Conservation (phyloP, 2,113 vertebrate species). For the Urocolius indicus region DNA sequence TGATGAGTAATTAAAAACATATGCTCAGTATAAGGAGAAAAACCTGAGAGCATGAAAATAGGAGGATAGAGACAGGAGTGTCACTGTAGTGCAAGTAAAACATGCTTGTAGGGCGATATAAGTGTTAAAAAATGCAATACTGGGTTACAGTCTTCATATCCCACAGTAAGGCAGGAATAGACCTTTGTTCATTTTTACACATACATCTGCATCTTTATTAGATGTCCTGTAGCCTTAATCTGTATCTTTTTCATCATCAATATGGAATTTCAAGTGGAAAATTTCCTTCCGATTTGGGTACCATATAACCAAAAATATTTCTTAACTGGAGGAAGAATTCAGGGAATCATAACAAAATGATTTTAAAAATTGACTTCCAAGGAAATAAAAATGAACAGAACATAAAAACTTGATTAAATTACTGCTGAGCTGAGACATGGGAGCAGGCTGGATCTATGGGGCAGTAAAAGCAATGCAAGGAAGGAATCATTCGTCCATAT, state of each 20-base stretch:
- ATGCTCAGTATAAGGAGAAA: not conserved
- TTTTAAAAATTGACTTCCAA: not conserved
- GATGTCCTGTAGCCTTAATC: not conserved
- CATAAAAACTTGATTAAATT: not conserved
- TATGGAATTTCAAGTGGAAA: not conserved
- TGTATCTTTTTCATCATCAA: not conserved
- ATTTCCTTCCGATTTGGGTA: not conserved
- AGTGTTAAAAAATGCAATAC: not conserved
- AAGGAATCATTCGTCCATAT: not conserved
- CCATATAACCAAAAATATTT: not conserved
- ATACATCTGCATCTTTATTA: not conserved
- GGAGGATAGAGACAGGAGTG: not conserved
- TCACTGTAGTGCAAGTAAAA: not conserved
- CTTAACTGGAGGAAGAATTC: not conserved
- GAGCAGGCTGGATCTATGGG: not conserved
- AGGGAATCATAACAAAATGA: not conserved
- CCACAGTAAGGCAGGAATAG: not conserved
- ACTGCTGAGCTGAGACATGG: not conserved
- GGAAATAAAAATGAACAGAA: not conserved
- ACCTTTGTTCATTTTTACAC: not conserved
- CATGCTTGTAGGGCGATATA: not conserved
- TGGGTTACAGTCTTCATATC: not conserved
- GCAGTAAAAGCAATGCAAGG: not conserved
- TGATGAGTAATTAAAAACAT: not conserved
- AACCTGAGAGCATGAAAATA: not conserved